Evolutionary conservation across 2,113 vertebrate genomes (phyloP).

Genomic region (Athene noctua): DNA sequence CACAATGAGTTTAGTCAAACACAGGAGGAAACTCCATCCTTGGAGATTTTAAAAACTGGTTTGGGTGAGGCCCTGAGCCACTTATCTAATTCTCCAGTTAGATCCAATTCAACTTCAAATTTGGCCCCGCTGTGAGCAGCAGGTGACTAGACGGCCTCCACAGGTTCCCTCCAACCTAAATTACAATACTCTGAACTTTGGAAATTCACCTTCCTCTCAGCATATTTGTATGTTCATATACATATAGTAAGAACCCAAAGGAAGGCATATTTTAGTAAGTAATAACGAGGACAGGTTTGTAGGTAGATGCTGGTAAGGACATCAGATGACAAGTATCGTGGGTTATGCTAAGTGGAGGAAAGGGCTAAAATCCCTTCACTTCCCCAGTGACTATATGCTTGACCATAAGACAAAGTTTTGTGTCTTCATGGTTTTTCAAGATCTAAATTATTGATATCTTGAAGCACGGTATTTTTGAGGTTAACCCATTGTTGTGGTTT

Average conservation of each 20-base stretch:
- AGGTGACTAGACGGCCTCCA: not conserved
- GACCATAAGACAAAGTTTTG: not conserved
- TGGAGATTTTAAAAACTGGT: not conserved
- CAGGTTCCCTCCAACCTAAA: not conserved
- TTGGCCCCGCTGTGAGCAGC: not conserved
- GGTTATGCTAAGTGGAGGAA: not conserved
- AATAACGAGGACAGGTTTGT: not conserved
- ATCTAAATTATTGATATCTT: not conserved
- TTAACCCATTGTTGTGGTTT: not conserved
- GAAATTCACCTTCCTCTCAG: not conserved
- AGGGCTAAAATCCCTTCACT: not conserved
- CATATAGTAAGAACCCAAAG: not conserved
- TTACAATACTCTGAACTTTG: not conserved
- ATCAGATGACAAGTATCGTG: not conserved
- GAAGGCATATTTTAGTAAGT: not conserved
- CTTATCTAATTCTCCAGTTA: not conserved
- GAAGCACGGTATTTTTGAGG: not conserved
- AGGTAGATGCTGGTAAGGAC: not conserved
- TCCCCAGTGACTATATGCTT: not conserved
- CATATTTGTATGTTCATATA: not conserved
- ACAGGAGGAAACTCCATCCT: not conserved
- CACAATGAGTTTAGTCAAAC: not conserved
- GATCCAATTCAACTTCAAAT: not conserved
- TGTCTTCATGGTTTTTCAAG: not conserved
- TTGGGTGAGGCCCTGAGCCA: not conserved